Conservation (phyloP, 2,888 invertebrate species). For the Lumbricus terrestris region DNA sequence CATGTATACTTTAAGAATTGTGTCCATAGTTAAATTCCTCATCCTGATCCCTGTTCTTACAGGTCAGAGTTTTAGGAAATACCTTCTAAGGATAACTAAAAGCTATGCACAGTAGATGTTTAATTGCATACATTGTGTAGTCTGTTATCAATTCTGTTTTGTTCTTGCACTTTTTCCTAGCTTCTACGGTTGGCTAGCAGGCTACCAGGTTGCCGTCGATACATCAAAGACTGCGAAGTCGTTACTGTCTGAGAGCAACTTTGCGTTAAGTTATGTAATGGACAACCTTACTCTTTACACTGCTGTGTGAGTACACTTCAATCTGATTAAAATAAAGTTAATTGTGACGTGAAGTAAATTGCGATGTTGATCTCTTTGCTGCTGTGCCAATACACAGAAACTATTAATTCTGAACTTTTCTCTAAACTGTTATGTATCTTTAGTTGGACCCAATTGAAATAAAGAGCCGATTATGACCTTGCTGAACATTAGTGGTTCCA, state of each 20-base stretch:
- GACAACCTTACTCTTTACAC: constrained; percentile 92
- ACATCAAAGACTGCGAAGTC: constrained; percentile 71
- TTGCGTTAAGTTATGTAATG: constrained; percentile 86
- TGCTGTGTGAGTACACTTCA: constrained; percentile 80
- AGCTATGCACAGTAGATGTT: not conserved
- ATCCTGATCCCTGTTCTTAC: not conserved
- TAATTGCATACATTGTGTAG: not conserved
- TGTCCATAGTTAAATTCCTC: not conserved
- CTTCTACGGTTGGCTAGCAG: constrained; percentile 81
- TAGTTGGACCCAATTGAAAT: not conserved
- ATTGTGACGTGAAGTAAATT: not conserved
- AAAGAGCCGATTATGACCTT: not conserved
- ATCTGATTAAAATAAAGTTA: not conserved
- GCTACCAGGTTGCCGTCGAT: constrained; percentile 83
- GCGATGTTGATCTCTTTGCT: not conserved
- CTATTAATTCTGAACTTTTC: constrained; percentile 71
- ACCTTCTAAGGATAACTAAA: not conserved
- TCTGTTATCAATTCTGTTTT: not conserved
- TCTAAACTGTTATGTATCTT: constrained; percentile 93
- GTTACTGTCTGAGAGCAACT: constrained; percentile 88
- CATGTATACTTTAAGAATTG: not conserved
- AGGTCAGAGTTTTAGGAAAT: not conserved
- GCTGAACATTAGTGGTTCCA: not conserved
- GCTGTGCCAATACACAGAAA: not conserved
- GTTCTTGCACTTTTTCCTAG: constrained; percentile 45